Evolutionary conservation across 2,888 invertebrate genomes (phyloP).

Genomic region (Pachymerium ferrugineum): DNA sequence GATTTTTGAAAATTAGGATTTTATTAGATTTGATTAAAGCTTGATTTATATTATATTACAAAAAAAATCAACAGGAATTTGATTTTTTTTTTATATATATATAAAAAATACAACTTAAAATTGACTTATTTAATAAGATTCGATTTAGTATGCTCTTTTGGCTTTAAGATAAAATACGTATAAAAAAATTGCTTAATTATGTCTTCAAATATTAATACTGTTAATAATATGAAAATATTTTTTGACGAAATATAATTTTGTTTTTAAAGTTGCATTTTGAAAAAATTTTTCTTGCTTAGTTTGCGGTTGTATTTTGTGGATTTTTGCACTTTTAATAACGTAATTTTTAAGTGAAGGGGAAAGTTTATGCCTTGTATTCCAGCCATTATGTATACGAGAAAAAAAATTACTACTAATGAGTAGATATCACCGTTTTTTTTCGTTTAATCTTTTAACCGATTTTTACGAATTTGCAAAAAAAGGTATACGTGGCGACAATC

Average conservation of each 20-base stretch:
- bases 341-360: not conserved
- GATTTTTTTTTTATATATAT: no score
- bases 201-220: not conserved
- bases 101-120: not conserved
- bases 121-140: not conserved
- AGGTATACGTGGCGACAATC: conserved; percentile 16
- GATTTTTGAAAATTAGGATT: no score
- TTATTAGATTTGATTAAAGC: no score
- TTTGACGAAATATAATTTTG: not conserved
- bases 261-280: not conserved
- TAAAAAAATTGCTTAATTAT: not conserved
- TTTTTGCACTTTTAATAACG: not conserved
- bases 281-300: not conserved
- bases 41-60: no score
- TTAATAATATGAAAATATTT: no score
- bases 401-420: conserved; percentile 10
- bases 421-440: not conserved
- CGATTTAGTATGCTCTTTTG: not conserved
- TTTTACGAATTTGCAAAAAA: not conserved
- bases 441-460: not conserved
- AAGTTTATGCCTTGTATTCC: conserved; percentile 23
- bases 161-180: conserved; percentile 10
- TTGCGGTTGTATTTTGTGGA: not conserved
- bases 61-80: no score
- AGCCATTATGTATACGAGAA: conserved; percentile 27